These are phyloP conservation scores for Phaethon lepturus DNA, from an alignment of 2,113 vertebrate species.

Conservation along the genomic window DNA sequence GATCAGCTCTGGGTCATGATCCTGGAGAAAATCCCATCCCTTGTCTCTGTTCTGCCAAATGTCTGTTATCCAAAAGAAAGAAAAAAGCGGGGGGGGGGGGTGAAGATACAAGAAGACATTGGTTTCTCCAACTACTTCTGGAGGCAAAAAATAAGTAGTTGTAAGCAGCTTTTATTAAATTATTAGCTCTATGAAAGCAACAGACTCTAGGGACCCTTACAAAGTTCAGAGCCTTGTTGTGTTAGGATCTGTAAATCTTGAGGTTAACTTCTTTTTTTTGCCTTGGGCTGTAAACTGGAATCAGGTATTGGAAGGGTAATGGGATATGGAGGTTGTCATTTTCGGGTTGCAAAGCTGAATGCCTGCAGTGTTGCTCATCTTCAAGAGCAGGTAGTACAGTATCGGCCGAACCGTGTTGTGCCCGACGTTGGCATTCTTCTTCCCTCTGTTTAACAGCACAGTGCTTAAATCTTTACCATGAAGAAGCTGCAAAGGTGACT, in stretches of 20 bases:
- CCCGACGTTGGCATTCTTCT: background rate
- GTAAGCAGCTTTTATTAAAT: background rate
- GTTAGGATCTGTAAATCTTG: background rate
- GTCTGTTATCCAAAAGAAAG: conserved; percentile 64
- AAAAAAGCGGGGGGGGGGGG: background rate
- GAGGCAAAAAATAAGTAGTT: background rate
- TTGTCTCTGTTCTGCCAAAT: conserved; percentile 82
- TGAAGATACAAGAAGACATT: background rate
- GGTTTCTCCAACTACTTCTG: background rate
- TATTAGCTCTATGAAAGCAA: background rate
- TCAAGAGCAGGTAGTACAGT: background rate
- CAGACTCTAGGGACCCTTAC: background rate
- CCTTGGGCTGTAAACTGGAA: background rate
- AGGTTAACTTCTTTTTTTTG: background rate
- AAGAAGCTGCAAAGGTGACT: background rate
- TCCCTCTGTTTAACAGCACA: background rate
- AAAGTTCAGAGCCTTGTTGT: background rate
- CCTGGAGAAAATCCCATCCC: conserved; percentile 77
- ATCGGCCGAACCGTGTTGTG: accelerated
- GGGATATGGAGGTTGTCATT: background rate
- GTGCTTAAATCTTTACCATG: background rate
- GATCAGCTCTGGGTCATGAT: conserved; percentile 81
- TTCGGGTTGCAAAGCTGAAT: background rate
- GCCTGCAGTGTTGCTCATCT: background rate
- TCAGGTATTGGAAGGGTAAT: background rate